phyloP scores from a whole-genome alignment of 2,113 vertebrate genomes.

The Melanerpes aurifrons region DNA sequence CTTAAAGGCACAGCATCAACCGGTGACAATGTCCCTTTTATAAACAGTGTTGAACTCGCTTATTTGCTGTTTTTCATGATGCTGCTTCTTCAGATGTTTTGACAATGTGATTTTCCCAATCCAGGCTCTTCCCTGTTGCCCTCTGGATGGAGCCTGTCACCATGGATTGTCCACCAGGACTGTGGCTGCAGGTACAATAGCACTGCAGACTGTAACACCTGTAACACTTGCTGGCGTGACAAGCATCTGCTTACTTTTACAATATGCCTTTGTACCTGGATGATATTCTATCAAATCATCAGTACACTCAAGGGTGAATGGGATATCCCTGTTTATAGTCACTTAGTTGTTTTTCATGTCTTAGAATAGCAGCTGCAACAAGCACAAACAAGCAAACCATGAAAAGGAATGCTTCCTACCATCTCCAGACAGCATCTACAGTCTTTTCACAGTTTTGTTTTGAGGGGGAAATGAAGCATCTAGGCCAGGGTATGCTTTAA shows the following conservation, averaged over 20 bases:
- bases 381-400: not conserved
- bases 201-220: not conserved
- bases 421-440: not conserved
- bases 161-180: not conserved
- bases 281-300: not conserved
- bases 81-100: not conserved
- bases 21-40: no score
- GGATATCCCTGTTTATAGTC: not conserved
- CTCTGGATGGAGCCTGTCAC: not conserved
- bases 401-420: not conserved
- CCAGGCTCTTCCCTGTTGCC: not conserved
- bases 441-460: not conserved
- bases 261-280: not conserved
- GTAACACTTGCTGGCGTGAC: fast-evolving
- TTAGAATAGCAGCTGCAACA: not conserved
- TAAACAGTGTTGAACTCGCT: fast-evolving
- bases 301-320: fast-evolving
- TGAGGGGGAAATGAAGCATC: not conserved
- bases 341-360: not conserved
- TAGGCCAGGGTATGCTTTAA: not conserved
- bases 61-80: not conserved
- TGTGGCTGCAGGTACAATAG: not conserved
- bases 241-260: not conserved
- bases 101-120: not conserved
- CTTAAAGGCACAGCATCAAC: no score